Evolutionary conservation across 2,113 vertebrate species (phyloP).

Genomic region (Tiliqua scincoides): DNA sequence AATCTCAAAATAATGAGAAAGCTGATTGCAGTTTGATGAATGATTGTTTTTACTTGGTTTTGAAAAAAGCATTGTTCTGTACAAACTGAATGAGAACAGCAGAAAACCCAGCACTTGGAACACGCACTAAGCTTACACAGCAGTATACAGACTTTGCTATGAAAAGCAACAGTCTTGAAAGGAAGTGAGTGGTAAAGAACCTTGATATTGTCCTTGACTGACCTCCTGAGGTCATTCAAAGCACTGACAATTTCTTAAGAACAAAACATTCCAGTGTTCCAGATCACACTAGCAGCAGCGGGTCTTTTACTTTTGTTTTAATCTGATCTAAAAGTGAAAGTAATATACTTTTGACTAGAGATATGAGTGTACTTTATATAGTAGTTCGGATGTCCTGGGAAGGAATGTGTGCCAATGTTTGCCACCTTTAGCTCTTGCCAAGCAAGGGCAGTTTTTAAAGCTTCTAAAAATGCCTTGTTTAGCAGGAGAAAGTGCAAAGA

Average conservation of each 20-base stretch:
- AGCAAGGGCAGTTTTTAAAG: neutral
- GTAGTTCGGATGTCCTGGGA: neutral
- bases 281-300: neutral
- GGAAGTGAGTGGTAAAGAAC: neutral
- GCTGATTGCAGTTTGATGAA: neutral
- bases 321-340: neutral
- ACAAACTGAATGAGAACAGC: neutral
- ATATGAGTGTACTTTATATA: neutral
- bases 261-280: neutral
- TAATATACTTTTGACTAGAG: neutral
- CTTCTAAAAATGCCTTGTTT: neutral
- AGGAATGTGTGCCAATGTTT: neutral
- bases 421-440: neutral
- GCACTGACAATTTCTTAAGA: neutral
- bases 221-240: slow-evolving; percentile 26
- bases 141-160: neutral
- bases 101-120: neutral
- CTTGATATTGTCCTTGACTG: slow-evolving; percentile 17
- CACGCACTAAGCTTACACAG: neutral
- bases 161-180: neutral
- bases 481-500: neutral
- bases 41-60: neutral
- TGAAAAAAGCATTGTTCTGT: neutral
- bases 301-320: neutral
- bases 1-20: neutral